Conservation (phyloP, 2,888 invertebrate species). For the Tetragonisca angustula region DNA sequence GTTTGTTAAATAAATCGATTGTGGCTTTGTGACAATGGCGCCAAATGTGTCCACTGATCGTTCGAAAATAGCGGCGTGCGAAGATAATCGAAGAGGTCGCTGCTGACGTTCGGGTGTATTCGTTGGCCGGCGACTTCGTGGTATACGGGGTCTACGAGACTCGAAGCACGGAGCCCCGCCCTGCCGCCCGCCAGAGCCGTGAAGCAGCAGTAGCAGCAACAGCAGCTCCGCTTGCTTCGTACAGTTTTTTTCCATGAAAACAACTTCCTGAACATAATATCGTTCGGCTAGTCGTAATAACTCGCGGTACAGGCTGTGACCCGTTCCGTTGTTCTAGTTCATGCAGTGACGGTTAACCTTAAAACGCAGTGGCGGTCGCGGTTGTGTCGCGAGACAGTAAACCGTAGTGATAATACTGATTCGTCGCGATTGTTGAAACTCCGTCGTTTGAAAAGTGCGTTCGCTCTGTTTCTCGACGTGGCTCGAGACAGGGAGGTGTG, state of each 20-base stretch:
- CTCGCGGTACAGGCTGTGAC: slow-evolving; percentile 30
- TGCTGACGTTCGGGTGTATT: slow-evolving; percentile 50
- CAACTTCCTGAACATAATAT: slow-evolving; percentile 57
- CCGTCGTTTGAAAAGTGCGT: slow-evolving; percentile 47
- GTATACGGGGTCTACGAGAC: slow-evolving; percentile 78
- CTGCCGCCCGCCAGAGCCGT: slow-evolving; percentile 76
- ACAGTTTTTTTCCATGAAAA: slow-evolving; percentile 66
- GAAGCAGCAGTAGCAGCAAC: slow-evolving; percentile 67
- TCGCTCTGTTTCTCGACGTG: slow-evolving; percentile 30
- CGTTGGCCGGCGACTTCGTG: slow-evolving; percentile 62
- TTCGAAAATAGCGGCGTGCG: slow-evolving; percentile 50
- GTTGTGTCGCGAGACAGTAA: slow-evolving; percentile 53
- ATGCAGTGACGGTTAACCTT: slow-evolving; percentile 64
- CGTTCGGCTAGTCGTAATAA: slow-evolving; percentile 40
- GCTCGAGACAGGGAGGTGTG: slow-evolving; percentile 62
- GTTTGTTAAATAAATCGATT: background rate
- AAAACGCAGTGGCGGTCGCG: slow-evolving; percentile 61
- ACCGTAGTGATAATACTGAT: slow-evolving; percentile 31
- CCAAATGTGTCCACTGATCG: background rate
- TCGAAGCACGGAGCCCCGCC: slow-evolving; percentile 81
- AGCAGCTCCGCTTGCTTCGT: slow-evolving; percentile 69
- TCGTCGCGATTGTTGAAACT: slow-evolving; percentile 30
- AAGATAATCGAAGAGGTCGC: slow-evolving; percentile 28
- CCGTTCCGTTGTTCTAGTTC: slow-evolving; percentile 11
- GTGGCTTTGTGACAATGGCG: background rate